Evolutionary conservation across 2,113 vertebrate genomes (phyloP).

Genomic region (Chionomys nivalis): DNA sequence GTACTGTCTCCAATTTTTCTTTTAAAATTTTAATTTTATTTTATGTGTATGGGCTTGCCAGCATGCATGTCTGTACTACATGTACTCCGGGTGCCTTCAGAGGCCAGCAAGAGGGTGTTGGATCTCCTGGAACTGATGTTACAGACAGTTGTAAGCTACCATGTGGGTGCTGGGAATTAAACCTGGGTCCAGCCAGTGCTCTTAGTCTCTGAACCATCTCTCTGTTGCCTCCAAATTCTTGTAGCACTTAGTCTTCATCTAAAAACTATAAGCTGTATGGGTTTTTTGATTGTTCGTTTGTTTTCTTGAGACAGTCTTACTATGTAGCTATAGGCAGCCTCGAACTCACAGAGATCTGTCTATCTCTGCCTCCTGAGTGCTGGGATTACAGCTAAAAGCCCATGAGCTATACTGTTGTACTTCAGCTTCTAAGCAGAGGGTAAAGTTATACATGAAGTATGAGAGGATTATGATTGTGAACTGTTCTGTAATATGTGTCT

Average conservation of each 20-base stretch:
- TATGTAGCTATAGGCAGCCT: neutral
- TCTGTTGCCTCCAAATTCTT: conserved; percentile 11
- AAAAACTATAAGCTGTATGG: conserved; percentile 8
- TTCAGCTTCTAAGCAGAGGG: conserved; percentile 18
- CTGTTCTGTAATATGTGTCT: conserved; percentile 64
- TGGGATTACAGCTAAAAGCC: neutral
- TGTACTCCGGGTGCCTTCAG: neutral
- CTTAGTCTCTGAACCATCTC: neutral
- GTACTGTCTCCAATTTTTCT: neutral
- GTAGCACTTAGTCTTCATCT: conserved; percentile 2
- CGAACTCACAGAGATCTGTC: neutral
- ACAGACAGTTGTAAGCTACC: neutral
- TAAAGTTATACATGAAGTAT: conserved; percentile 17
- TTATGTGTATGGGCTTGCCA: neutral
- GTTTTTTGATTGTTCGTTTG: neutral
- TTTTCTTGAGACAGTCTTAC: neutral
- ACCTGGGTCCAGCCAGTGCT: neutral
- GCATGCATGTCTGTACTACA: neutral
- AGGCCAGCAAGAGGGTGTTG: neutral
- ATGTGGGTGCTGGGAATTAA: neutral
- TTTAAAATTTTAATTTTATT: neutral
- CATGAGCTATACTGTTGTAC: conserved; percentile 27
- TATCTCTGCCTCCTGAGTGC: neutral
- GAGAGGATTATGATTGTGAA: conserved; percentile 41
- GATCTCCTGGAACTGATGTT: neutral